phyloP scores from a whole-genome alignment of 2,888 invertebrate species.

The Ptilodon capucinus region DNA sequence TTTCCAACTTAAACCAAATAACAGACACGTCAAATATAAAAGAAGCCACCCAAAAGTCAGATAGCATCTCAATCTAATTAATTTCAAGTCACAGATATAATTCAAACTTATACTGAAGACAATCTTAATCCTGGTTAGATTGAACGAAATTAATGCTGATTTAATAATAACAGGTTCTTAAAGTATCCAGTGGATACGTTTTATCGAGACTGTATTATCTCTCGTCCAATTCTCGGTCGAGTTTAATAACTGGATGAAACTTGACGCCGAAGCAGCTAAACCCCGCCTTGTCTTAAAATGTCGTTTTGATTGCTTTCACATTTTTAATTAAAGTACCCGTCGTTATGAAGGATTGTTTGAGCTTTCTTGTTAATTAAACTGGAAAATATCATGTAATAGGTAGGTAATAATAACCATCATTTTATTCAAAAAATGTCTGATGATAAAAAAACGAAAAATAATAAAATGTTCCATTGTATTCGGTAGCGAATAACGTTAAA shows the following conservation, averaged over 20 bases:
- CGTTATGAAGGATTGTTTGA: slow-evolving; percentile 18
- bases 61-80: slow-evolving; percentile 42
- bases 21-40: background rate
- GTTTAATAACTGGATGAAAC: slow-evolving; percentile 38
- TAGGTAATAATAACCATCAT: no score
- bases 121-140: slow-evolving; percentile 56
- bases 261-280: slow-evolving; percentile 36
- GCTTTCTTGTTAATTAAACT: background rate
- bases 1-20: no score
- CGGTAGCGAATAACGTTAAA: no score
- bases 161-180: slow-evolving; percentile 47
- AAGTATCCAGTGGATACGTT: slow-evolving; percentile 33
- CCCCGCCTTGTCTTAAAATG: slow-evolving; percentile 30
- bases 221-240: slow-evolving; percentile 26
- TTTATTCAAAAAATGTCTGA: no score
- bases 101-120: slow-evolving; percentile 21
- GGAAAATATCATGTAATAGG: background rate
- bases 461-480: no score
- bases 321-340: slow-evolving; percentile 52
- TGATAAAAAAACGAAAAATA: no score
- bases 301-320: slow-evolving; percentile 48
- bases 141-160: slow-evolving; percentile 58
- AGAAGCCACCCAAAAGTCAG: slow-evolving; percentile 13
- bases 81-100: slow-evolving; percentile 31
- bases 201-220: slow-evolving; percentile 50